Conservation (phyloP, 2,797 vertebrate genomes). For the Varecia variegata region DNA sequence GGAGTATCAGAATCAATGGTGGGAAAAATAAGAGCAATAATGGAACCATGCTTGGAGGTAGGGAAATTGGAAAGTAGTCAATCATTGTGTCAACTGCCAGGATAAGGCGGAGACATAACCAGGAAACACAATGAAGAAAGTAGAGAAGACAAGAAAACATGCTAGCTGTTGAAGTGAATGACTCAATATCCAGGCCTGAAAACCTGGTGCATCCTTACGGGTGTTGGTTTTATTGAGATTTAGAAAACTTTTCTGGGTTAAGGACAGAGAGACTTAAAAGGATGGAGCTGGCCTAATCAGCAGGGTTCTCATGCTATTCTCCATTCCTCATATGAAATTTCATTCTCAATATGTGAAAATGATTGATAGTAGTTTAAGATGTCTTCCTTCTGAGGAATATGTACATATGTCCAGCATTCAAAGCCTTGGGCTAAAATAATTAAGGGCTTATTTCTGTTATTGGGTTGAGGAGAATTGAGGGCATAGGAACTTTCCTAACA, state of each 20-base stretch:
- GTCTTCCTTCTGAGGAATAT: not conserved
- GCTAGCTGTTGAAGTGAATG: not conserved
- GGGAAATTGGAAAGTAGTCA: not conserved
- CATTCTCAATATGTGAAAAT: not conserved
- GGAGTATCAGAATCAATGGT: not conserved
- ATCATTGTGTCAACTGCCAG: not conserved
- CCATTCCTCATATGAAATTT: not conserved
- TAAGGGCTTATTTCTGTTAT: not conserved
- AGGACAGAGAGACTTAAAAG: not conserved
- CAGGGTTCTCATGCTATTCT: not conserved
- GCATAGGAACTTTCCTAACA: not conserved
- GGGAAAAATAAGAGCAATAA: not conserved
- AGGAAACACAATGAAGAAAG: not conserved
- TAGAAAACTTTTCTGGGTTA: not conserved
- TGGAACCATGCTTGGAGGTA: not conserved
- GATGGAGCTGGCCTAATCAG: not conserved
- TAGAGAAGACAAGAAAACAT: not conserved
- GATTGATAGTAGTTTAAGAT: slow-evolving; percentile 4
- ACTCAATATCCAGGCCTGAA: not conserved
- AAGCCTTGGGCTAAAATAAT: not conserved
- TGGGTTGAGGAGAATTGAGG: not conserved
- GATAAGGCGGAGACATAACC: not conserved
- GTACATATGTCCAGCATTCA: not conserved
- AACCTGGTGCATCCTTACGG: not conserved
- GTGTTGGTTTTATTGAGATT: not conserved